Base-by-base conservation (phyloP, 92 coral and sea anemone genomes). In the Siderastrea siderea region DNA sequence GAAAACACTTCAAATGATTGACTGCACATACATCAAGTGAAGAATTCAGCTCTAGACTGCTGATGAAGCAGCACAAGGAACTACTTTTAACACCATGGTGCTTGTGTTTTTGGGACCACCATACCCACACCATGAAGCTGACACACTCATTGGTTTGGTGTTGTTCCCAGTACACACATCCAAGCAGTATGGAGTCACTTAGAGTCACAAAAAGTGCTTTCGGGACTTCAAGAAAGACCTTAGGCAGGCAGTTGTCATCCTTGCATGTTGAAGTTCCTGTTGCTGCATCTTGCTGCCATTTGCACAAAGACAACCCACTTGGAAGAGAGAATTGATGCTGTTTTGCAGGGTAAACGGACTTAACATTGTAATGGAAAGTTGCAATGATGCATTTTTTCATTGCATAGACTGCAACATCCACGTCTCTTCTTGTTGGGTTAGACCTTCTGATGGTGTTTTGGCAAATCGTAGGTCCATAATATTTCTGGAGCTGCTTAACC, bases 321-420 rank as follows among this genome's bases (percentile, higher is more conserved):
- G 87, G 86, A 74, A 78, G 84, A 47, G 49, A 55, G 8, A 5
- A 38, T 14, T n/a, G 67, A n/a, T 62, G 67, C 67, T 62, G 67
- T 14, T 62, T 62, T 3, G 67, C 67, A 62, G 67, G 79, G 74
- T 90, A 74, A 26, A 49, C 47, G 48, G 38, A 19, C 45, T 78
- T 62, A 7, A 71, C 89, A 90, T n/a, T 71, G 67, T 78, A 88
- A 67, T 89, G 63, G 8, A 89, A 45, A 38, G 47, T 38, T 59
- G 88, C 85, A 43, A 89, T 75, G 49, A 89, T 89, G 75, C 57
- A 5, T 89, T 47, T 84, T 54, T 83, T 89, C 67, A 62, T 62
- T 38, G 75, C 62, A 74, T 89, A 83, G 44, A 83, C 83, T 57
- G 86, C 89, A 77, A 64, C 81, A 13, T 83, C 62, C 26, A 69